Conservation (phyloP, 1,140 invertebrate species). For the Odontomachus brunneus region DNA sequence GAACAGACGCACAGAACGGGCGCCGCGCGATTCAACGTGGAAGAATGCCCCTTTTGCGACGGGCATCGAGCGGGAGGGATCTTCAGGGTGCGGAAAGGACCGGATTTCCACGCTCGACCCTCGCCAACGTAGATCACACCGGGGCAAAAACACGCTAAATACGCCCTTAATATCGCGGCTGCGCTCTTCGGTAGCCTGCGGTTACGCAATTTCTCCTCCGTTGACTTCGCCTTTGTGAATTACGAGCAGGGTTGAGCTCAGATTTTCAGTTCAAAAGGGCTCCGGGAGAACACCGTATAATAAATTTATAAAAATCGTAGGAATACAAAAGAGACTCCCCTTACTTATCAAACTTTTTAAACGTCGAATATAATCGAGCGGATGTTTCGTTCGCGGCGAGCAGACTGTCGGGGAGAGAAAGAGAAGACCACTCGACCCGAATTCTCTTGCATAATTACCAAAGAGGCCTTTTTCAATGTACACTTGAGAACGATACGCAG, state of each 20-base stretch:
- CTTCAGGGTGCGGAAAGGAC: slow-evolving; percentile 51
- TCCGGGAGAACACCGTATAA: too few species aligned
- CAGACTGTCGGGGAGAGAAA: too few species aligned
- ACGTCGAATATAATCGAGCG: too few species aligned
- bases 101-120: slow-evolving; percentile 78
- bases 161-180: slow-evolving; percentile 78
- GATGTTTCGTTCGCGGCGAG: too few species aligned
- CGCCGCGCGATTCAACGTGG: slow-evolving; percentile 24
- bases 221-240: slow-evolving; percentile 17
- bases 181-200: slow-evolving; percentile 70
- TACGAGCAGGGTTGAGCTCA: background rate
- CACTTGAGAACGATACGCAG: background rate
- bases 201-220: slow-evolving; percentile 77
- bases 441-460: background rate
- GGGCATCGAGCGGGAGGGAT: slow-evolving; percentile 31
- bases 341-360: too few species aligned
- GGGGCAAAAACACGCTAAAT: slow-evolving; percentile 81
- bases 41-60: slow-evolving; percentile 27
- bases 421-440: background rate
- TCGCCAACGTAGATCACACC: slow-evolving; percentile 67
- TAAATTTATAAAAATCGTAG: background rate
- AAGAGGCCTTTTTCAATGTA: background rate
- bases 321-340: background rate
- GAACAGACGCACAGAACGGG: slow-evolving; percentile 19
- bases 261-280: background rate